Conservation (phyloP, 1,140 invertebrate genomes). For the Dendroctonus ponderosae region DNA sequence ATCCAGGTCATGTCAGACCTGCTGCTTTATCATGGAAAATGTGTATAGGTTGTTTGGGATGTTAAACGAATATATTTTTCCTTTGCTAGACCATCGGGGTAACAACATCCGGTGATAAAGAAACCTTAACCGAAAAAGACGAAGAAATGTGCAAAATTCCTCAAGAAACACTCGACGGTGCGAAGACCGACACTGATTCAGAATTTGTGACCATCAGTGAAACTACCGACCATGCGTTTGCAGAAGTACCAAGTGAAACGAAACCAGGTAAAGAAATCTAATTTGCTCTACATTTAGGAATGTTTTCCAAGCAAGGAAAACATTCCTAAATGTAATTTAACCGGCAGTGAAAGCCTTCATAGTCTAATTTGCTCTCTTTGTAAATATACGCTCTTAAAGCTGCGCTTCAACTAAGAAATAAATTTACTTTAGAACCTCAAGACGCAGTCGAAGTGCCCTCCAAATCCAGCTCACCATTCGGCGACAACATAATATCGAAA, state of each 20-base stretch:
- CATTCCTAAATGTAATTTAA: too few relatives aligned
- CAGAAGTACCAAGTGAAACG: not conserved
- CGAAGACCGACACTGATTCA: slow-evolving; percentile 23
- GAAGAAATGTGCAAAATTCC: slow-evolving; percentile 12
- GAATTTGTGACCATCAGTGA: slow-evolving; percentile 31
- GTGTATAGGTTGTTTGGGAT: not conserved
- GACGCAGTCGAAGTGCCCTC: too few relatives aligned
- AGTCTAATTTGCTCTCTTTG: too few relatives aligned
- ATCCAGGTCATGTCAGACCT: too few relatives aligned
- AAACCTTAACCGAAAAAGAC: slow-evolving; percentile 30
- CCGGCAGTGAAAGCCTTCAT: too few relatives aligned
- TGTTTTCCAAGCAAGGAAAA: too few relatives aligned
- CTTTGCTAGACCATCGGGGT: slow-evolving; percentile 25
- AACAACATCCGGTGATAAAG: slow-evolving; percentile 32
- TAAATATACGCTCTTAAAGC: too few relatives aligned
- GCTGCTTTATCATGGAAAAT: not conserved
- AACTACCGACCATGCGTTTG: slow-evolving; percentile 17
- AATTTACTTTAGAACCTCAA: too few relatives aligned
- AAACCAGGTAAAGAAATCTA: slow-evolving; percentile 19
- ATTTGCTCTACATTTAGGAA: too few relatives aligned
- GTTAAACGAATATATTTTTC: not conserved
- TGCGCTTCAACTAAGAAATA: too few relatives aligned
- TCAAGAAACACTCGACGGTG: slow-evolving; percentile 13
- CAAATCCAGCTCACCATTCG: too few relatives aligned
- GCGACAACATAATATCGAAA: too few relatives aligned